These are phyloP conservation scores for rabbit (Oryctolagus cuniculus) DNA, from an alignment of 2,113 vertebrate genomes.

Conservation along the genomic window mOryCun1.1 NC_091441.1:40934501-40935000, in stretches of 20 bases:
- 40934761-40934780: background rate
- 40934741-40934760: background rate
- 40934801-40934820: background rate
- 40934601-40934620: too few species aligned
- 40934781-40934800: background rate
- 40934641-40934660: background rate
- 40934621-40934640: background rate
- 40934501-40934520: background rate
- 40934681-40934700: background rate
- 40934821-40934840: background rate
- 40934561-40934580: background rate
- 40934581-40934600: background rate
- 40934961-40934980: background rate
- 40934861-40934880: background rate
- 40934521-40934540: background rate
- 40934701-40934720: background rate
- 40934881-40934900: background rate
- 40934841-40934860: background rate
- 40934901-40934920: background rate
- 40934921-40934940: background rate
- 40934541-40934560: background rate
- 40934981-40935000: background rate
- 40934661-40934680: background rate
- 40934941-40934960: background rate
- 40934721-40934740: background rate